Evolutionary conservation across 2,888 invertebrate species (phyloP).

Genomic region (Acrobasis repandana): DNA sequence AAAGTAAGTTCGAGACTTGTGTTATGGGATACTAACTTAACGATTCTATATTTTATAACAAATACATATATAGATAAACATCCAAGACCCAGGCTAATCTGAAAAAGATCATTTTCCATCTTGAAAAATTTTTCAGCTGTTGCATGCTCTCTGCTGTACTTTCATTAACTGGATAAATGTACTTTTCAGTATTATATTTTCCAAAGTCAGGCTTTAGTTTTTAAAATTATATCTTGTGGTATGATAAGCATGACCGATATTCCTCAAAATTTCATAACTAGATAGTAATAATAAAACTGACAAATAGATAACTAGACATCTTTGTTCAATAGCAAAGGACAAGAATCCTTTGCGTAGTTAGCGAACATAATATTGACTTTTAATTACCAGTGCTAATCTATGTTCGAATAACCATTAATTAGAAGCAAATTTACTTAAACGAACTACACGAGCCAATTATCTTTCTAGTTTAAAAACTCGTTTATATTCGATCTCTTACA

Average conservation of each 20-base stretch:
- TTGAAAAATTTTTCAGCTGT: too few species aligned
- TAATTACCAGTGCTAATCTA: slow-evolving; percentile 2
- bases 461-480: slow-evolving; percentile 1
- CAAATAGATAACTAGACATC: not conserved
- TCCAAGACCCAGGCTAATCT: too few species aligned
- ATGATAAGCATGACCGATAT: not conserved
- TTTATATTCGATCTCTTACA: not conserved
- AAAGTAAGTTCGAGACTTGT: too few species aligned
- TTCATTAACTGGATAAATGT: too few species aligned
- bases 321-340: not conserved
- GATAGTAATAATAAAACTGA: not conserved
- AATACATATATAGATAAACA: too few species aligned
- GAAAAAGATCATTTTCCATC: too few species aligned
- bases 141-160: too few species aligned
- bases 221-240: too few species aligned
- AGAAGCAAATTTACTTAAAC: not conserved
- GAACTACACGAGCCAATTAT: slow-evolving; percentile 2
- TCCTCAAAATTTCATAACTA: not conserved
- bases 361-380: slow-evolving; percentile 7
- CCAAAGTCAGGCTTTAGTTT: too few species aligned
- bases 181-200: too few species aligned
- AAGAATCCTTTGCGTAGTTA: not conserved
- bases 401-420: not conserved
- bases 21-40: too few species aligned
- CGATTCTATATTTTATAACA: too few species aligned